Base-by-base conservation (phyloP, 2,113 vertebrate species). In the Xerus inauris region DNA sequence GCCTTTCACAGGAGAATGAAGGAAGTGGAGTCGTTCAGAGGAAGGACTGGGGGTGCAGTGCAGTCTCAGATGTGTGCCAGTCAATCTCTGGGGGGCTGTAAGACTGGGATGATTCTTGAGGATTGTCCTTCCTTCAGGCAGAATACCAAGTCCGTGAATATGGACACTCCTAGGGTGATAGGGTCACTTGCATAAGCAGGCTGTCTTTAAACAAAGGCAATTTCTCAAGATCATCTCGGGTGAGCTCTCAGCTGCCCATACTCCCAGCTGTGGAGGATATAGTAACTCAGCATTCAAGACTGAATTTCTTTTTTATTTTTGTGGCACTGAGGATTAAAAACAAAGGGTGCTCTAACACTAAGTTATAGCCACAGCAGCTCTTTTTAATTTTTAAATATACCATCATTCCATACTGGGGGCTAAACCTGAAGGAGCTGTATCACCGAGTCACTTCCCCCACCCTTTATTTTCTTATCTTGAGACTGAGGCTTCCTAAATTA, bases 11-110 rank as follows among this genome's bases (percentile, higher is more conserved):
- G 38, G n/a, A 72, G 35, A 67, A 26, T 13, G 32, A 54, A 87
- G 5, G n/a, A 81, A 30, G 20, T 1, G 79, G 65, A 32, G 26
- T 30, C 47, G 40, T 24, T 75, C n/a, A 65, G 16, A 84, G 16
- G 8, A 3, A 40, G 3, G 40, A 35, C 0, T 5, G 51, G 54
- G 32, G 40, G 0, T 20, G 1, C 17, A 22, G 1, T 16, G 26
- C 0, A 4, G 20, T 71, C 79, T 76, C 40, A 59, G 9, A 24
- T 3, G 24, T 62, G 24, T 62, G 26, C 24, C 59, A 62, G 7
- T 79, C 71, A 73, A 0, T 45, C 5, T 14, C 2, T 0, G 0
- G 1, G 16, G 3, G 81, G 14, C n/a, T 83, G n/a, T 47, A n/a
- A 8, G 40, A 10, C 1, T 5, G 8, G 6, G 12, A n/a, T 28